Percentiles rank a stretch among this genome's conserved stretches.
Evolutionary conservation across 2,888 invertebrate species (phyloP).

Genomic region (Allophyes oxyacanthae): DNA sequence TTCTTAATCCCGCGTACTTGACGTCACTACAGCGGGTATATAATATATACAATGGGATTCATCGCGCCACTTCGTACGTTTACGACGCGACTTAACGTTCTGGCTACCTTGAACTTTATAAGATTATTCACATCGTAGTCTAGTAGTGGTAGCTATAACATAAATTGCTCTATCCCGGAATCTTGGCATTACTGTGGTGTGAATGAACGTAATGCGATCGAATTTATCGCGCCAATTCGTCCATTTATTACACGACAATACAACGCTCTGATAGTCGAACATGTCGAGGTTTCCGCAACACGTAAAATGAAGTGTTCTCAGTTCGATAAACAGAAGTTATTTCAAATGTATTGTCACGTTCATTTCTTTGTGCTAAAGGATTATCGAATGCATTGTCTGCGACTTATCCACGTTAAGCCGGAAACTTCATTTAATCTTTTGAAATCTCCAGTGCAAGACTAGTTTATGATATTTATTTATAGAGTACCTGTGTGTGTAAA

Average conservation of each 20-base stretch:
- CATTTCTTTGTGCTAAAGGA: conserved; percentile 43
- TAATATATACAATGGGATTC: conserved; percentile 1
- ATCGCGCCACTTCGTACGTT: not conserved
- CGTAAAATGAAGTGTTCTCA: conserved; percentile 24
- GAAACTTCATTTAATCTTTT: conserved; percentile 26
- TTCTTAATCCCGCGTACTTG: too few relatives aligned
- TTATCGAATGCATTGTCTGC: conserved; percentile 44
- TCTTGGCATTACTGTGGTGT: not conserved
- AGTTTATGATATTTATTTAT: too few relatives aligned
- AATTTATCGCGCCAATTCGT: conserved; percentile 47
- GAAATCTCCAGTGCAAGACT: conserved; percentile 19
- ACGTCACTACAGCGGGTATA: too few relatives aligned
- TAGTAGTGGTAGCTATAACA: too few relatives aligned
- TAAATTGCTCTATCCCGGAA: too few relatives aligned
- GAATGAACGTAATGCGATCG: conserved; percentile 19
- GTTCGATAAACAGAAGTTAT: conserved; percentile 20
- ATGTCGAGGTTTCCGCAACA: conserved; percentile 40
- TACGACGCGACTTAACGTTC: not conserved
- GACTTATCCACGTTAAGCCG: not conserved
- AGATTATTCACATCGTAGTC: too few relatives aligned
- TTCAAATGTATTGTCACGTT: conserved; percentile 50
- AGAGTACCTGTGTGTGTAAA: too few relatives aligned
- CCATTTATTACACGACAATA: conserved; percentile 51
- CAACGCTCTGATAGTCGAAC: conserved; percentile 12
- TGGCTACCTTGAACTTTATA: not conserved